Percentiles rank a stretch among this genome's conserved stretches.
These are phyloP conservation scores for Hypercompe scribonia DNA, from an alignment of 2,888 invertebrate species.

Conservation along the genomic window DNA sequence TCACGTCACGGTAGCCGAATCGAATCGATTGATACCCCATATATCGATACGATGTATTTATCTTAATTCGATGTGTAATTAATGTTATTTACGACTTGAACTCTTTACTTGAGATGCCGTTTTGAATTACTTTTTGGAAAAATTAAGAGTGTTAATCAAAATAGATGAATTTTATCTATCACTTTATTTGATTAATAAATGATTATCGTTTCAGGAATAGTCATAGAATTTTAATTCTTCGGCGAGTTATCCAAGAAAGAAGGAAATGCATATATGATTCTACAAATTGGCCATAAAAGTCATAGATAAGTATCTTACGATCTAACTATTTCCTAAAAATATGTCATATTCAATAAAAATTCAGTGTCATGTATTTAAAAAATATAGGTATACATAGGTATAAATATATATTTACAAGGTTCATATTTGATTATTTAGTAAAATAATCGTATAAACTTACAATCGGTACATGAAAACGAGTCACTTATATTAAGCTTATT, in stretches of 20 bases:
- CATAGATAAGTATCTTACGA: no score
- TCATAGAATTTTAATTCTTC: not conserved
- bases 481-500: not conserved
- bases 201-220: no score
- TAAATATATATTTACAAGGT: not conserved
- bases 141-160: not conserved
- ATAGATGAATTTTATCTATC: no score
- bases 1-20: constrained; percentile 36
- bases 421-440: not conserved
- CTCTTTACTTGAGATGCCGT: not conserved
- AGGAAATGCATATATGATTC: not conserved
- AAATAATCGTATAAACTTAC: not conserved
- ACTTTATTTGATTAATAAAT: no score
- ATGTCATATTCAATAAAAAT: no score
- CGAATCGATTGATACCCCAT: constrained; percentile 55
- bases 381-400: not conserved
- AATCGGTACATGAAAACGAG: not conserved
- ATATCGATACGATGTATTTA: constrained; percentile 53
- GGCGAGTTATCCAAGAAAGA: not conserved
- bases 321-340: no score
- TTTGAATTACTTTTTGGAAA: not conserved
- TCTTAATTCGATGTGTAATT: constrained; percentile 65
- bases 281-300: not conserved
- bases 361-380: not conserved
- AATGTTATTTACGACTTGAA: constrained; percentile 45